Conservation (phyloP, 2,113 vertebrate genomes). For the Bambusicola thoracicus region DNA sequence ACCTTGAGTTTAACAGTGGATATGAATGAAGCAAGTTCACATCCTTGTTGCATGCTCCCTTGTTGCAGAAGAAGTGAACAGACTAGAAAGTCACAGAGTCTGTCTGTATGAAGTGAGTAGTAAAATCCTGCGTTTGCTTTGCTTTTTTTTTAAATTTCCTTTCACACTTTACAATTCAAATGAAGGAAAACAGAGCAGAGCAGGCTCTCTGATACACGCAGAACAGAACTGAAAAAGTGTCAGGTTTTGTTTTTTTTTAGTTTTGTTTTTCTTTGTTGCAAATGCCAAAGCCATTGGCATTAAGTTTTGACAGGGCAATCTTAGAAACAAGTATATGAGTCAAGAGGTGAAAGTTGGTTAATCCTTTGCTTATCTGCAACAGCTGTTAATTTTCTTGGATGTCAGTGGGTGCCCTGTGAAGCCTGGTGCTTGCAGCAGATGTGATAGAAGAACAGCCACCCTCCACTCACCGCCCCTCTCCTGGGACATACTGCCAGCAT, state of each 20-base stretch:
- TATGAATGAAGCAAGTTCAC: neutral
- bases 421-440: neutral
- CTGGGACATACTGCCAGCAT: neutral
- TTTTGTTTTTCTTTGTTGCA: neutral
- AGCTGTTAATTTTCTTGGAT: neutral
- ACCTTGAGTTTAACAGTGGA: neutral
- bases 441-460: neutral
- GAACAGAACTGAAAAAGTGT: neutral
- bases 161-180: neutral
- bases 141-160: too few species aligned
- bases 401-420: rapidly evolving
- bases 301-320: neutral
- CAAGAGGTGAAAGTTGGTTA: neutral
- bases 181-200: neutral
- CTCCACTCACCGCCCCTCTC: neutral
- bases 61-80: rapidly evolving
- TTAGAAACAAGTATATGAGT: neutral
- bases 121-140: neutral
- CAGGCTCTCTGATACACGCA: neutral
- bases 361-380: neutral
- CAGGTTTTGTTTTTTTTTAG: neutral
- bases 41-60: neutral
- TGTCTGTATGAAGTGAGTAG: neutral
- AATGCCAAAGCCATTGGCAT: neutral
- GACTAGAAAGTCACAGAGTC: neutral